Percentiles rank a stretch among this genome's conserved stretches.
phyloP scores from a whole-genome alignment of 92 coral and sea anemone species.

The Isaurus tuberculatus region DNA sequence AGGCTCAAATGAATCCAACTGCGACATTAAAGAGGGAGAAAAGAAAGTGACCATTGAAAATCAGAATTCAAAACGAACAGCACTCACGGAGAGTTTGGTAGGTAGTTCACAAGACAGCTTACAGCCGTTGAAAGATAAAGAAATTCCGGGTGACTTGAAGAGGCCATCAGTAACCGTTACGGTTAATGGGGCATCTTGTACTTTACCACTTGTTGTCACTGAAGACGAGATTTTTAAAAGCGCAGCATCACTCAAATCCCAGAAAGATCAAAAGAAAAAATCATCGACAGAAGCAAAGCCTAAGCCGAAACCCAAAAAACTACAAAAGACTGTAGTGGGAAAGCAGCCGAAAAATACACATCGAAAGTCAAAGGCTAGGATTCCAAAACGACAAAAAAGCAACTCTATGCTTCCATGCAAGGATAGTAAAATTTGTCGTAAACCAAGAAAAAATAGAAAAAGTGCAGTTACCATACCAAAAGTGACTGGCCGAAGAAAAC shows the following conservation, averaged over 20 bases:
- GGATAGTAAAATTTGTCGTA: not conserved
- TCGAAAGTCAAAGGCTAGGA: not conserved
- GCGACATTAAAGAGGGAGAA: not conserved
- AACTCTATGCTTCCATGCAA: not conserved
- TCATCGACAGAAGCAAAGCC: not conserved
- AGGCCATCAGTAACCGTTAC: slow-evolving; percentile 38
- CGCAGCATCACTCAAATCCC: not conserved
- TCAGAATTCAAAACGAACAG: not conserved
- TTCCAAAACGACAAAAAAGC: not conserved
- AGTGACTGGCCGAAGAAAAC: not conserved
- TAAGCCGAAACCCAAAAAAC: not conserved
- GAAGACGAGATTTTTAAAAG: slow-evolving; percentile 39
- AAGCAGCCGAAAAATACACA: not conserved
- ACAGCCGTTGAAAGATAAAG: not conserved
- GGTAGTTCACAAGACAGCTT: not conserved
- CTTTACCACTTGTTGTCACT: slow-evolving; percentile 46
- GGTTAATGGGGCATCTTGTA: slow-evolving; percentile 22
- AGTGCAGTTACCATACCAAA: not conserved
- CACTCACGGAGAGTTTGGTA: not conserved
- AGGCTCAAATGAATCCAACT: not conserved
- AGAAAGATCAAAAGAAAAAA: not conserved
- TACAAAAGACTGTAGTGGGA: not conserved
- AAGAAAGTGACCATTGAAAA: not conserved
- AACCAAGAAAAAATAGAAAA: not conserved
- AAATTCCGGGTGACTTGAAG: not conserved